Evolutionary conservation across 2,113 vertebrate genomes (phyloP).

Genomic region (Eulacestoma nigropectus): DNA sequence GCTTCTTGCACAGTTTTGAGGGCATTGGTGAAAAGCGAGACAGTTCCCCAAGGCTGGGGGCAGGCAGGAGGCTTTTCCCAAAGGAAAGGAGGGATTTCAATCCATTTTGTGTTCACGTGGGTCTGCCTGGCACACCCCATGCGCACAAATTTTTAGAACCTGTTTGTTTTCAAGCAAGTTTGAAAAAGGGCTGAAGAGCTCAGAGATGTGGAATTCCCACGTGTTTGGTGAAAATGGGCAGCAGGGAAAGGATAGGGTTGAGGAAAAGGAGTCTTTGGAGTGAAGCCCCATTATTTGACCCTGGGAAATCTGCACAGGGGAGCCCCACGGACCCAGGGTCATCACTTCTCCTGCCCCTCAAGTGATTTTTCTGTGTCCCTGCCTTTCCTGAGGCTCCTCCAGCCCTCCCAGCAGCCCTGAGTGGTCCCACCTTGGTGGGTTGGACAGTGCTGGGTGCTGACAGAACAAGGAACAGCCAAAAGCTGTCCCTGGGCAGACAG

Average conservation of each 20-base stretch:
- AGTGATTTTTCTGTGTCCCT: neutral
- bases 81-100: neutral
- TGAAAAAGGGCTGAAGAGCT: neutral
- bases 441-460: neutral
- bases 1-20: neutral
- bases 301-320: neutral
- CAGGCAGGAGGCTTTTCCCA: neutral
- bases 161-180: neutral
- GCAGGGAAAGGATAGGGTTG: neutral
- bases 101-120: neutral
- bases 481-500: neutral
- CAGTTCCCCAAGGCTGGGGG: neutral
- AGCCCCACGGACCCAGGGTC: neutral
- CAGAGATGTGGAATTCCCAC: neutral
- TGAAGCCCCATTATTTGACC: neutral
- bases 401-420: neutral
- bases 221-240: neutral
- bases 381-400: neutral
- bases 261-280: neutral
- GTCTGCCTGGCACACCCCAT: neutral
- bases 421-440: rapidly evolving
- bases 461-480: neutral
- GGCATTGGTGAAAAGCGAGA: neutral
- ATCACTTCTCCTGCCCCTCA: neutral
- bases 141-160: neutral